These are phyloP conservation scores for Drosophila koepferae DNA, from an alignment of 2,888 invertebrate species.

Conservation along the genomic window DNA sequence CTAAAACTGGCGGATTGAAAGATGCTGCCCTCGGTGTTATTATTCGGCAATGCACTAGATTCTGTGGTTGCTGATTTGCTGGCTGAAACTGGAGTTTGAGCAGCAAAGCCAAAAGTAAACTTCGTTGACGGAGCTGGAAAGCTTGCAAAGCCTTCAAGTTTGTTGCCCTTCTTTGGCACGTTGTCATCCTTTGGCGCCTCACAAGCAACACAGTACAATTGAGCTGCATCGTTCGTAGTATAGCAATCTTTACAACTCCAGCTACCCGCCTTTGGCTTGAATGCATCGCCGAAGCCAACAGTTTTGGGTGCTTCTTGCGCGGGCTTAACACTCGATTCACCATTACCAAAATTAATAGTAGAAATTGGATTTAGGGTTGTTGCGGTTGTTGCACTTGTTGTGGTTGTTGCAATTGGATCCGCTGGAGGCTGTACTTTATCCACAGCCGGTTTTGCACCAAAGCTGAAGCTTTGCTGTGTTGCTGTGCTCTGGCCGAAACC, in stretches of 20 bases:
- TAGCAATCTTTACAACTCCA: constrained; percentile 91
- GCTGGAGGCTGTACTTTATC: constrained; percentile 13
- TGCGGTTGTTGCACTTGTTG: not conserved
- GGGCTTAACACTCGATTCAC: not conserved
- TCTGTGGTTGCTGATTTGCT: constrained; percentile 3
- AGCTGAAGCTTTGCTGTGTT: constrained; percentile 26
- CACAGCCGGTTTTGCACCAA: constrained; percentile 5
- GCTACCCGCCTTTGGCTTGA: constrained; percentile 88
- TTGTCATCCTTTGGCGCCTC: constrained; percentile 87
- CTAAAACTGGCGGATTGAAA: constrained; percentile 36
- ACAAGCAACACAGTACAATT: constrained; percentile 88
- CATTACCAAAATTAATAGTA: not conserved
- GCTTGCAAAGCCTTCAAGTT: constrained; percentile 7
- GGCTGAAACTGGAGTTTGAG: constrained; percentile 21
- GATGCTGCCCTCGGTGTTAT: not conserved
- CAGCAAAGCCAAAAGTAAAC: constrained; percentile 79
- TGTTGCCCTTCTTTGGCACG: constrained; percentile 84
- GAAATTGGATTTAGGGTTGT: not conserved
- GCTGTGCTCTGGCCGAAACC: constrained; percentile 62
- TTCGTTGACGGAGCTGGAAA: constrained; percentile 55
- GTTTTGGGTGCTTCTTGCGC: constrained; percentile 7
- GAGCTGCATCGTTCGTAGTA: constrained; percentile 87
- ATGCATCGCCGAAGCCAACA: constrained; percentile 87
- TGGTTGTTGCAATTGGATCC: not conserved
- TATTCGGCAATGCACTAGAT: not conserved